Conservation (phyloP, 2,797 vertebrate genomes). For the Fratercula arctica region DNA sequence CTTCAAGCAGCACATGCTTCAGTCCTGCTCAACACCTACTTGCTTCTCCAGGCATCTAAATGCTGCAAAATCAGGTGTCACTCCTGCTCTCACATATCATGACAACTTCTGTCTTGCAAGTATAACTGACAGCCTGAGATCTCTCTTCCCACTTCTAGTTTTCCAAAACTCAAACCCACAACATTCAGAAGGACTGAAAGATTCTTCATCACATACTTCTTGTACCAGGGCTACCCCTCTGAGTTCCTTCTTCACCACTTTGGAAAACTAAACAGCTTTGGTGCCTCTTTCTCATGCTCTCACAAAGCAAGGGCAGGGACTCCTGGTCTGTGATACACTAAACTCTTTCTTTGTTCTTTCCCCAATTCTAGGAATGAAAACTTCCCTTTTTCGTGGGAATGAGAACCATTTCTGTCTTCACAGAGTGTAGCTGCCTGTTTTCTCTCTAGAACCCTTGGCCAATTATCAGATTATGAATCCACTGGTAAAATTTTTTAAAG, state of each 20-base stretch:
- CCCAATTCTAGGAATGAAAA: neutral
- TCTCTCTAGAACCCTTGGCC: neutral
- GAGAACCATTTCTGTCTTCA: neutral
- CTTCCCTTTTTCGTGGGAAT: neutral
- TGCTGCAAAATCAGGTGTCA: neutral
- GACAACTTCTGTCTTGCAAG: neutral
- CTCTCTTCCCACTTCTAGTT: neutral
- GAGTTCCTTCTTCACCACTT: neutral
- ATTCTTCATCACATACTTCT: neutral
- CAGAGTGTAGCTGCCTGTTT: neutral
- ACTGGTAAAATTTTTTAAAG: conserved; percentile 41
- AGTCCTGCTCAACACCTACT: neutral
- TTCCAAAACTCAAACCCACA: neutral
- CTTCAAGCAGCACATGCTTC: neutral
- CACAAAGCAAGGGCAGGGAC: neutral
- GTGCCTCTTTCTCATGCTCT: neutral
- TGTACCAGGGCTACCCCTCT: neutral
- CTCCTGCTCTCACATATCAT: neutral
- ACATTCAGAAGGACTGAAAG: neutral
- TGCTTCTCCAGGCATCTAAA: neutral
- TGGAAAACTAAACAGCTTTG: neutral
- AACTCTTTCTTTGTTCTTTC: neutral
- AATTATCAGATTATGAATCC: conserved; percentile 44
- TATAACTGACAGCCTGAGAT: neutral
- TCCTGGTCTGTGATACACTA: neutral